Base-by-base conservation (phyloP, 2,888 invertebrate genomes). In the Dinocampus coccinellae region DNA sequence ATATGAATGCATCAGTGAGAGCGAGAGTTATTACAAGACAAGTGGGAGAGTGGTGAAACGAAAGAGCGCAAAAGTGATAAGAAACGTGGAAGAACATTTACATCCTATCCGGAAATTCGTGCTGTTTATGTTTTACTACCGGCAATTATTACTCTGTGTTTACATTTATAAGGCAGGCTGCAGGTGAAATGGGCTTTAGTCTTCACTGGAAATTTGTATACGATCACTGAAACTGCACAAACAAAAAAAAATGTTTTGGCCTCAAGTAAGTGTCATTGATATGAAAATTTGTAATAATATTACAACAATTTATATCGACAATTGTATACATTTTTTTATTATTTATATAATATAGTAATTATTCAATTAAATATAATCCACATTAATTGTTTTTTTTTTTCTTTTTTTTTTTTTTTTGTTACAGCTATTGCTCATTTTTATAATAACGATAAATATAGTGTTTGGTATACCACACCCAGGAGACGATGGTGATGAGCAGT, bases 161-260 rank as follows among this genome's bases (percentile, higher is more conserved):
- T 80, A 80, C 78, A 79, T 83, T 84, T 84, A 84, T 83, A 84
- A 84, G 80, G 76, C 78, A 65, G 76, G 67, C 47, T 16, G 11
- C 24, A 39, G 65, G 74, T 68, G 80, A 69, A 75, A 69, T 71
- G 64, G 62, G 65, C 66, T 72, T 78, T 83, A 84, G 84, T 84
- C 72, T 64, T 68, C 57, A 58, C 39, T 36, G 63, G 70, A 53
- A 52, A 72, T 57, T 26, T 68, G 63, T 47, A 53, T 24, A 57
- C 65, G 69, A 61, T 53, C 22, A 63, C 34, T 36, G 39, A 36
- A 62, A 20, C 29, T 29, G 60, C 22, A 20, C 42, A 71, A 53
- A 47, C 20, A 57, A 24, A 39, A 11, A 47, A 72, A 16, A 52
- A 77, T 77, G 74, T 52, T 72, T 63, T 65, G 69, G 39, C 58